These are phyloP conservation scores for Acropora tenuis DNA, from an alignment of 64 coral and sea anemone species.

Conservation along the genomic window DNA sequence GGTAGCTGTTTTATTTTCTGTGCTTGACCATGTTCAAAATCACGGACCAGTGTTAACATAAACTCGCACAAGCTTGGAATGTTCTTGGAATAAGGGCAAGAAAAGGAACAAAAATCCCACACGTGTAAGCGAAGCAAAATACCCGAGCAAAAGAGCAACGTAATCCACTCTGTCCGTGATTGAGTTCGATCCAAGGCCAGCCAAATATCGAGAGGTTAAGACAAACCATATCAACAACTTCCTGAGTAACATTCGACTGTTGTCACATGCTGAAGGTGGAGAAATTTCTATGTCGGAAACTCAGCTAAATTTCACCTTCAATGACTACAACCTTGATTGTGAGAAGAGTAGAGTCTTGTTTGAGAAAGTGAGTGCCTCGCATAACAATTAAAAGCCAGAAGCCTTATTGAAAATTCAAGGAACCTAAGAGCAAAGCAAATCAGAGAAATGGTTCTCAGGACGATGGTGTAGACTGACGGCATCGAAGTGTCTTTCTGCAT, in stretches of 20 bases:
- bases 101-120: slow-evolving; percentile 55
- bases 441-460: not conserved
- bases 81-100: slow-evolving; percentile 61
- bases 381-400: slow-evolving; percentile 43
- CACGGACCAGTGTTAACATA: not conserved
- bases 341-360: not conserved
- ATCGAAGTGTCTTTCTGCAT: not conserved
- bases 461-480: not conserved
- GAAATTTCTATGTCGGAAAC: slow-evolving; percentile 49
- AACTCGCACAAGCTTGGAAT: slow-evolving; percentile 44
- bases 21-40: slow-evolving; percentile 1
- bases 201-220: slow-evolving; percentile 19
- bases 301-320: slow-evolving; percentile 35
- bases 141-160: slow-evolving; percentile 23
- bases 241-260: not conserved
- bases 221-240: not conserved
- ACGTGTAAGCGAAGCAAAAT: slow-evolving; percentile 3
- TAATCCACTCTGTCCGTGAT: slow-evolving; percentile 4
- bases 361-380: slow-evolving; percentile 32
- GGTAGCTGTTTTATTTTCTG: slow-evolving; percentile 1
- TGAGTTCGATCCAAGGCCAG: slow-evolving; percentile 61
- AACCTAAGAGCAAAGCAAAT: not conserved
- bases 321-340: slow-evolving; percentile 34
- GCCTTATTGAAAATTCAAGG: not conserved
- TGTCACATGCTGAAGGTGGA: not conserved